A percentile compares a stretch with the other conserved stretches of the same genome.
Conservation (phyloP, 2,888 invertebrate genomes). For the Morpho achilles region DNA sequence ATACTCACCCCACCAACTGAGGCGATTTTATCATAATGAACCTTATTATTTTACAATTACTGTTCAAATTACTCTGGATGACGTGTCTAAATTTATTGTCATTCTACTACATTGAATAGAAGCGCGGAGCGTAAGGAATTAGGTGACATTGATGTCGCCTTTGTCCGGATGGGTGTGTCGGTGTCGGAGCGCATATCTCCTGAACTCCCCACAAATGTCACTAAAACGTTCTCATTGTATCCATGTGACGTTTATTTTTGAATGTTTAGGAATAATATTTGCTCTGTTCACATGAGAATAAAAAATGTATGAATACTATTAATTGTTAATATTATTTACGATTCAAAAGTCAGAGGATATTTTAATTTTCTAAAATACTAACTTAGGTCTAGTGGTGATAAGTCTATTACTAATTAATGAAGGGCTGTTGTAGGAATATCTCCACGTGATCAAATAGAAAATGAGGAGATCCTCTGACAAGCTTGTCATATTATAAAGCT, state of each 20-base stretch:
- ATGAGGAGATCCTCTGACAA: too few relatives aligned
- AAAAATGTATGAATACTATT: neutral
- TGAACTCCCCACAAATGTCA: constrained; percentile 31
- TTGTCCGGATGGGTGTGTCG: constrained; percentile 45
- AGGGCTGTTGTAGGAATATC: neutral
- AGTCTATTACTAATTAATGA: neutral
- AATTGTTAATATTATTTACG: neutral
- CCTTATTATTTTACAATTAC: neutral
- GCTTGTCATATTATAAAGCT: too few relatives aligned
- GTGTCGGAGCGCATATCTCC: constrained; percentile 40
- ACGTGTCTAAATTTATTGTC: constrained; percentile 35
- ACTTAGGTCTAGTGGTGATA: neutral
- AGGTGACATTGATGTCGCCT: constrained; percentile 61
- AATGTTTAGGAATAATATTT: constrained; percentile 14
- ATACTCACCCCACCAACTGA: constrained; percentile 35
- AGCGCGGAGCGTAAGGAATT: constrained; percentile 73
- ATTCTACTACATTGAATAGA: constrained; percentile 50
- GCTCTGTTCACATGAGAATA: constrained; percentile 15
- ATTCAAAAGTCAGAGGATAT: neutral
- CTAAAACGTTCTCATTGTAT: constrained; percentile 12
- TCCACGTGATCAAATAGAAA: too few relatives aligned
- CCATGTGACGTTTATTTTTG: constrained; percentile 12
- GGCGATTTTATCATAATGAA: neutral
- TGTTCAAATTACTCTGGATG: constrained; percentile 21
- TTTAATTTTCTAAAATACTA: neutral